A percentile compares a stretch with the other conserved stretches of the same genome.
phyloP scores from a whole-genome alignment of 2,113 vertebrate genomes.

The Ciconia maguari region DNA sequence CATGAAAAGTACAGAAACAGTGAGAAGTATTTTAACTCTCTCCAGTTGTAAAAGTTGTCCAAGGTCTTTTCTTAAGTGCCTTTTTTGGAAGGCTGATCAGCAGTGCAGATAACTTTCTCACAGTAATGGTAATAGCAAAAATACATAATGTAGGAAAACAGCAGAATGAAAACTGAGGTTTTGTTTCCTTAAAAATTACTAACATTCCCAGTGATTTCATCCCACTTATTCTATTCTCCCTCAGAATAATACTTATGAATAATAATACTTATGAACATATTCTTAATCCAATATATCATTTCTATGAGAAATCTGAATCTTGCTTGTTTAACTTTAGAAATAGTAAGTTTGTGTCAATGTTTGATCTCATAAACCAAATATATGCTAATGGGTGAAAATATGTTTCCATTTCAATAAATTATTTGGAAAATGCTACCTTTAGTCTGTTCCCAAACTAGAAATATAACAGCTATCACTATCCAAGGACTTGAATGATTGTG shows the following conservation, averaged over 20 bases:
- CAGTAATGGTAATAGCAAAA: background rate
- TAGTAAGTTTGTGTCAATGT: background rate
- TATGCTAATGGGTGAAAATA: background rate
- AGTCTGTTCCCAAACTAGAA: background rate
- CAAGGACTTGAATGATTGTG: background rate
- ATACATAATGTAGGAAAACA: background rate
- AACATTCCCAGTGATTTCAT: background rate
- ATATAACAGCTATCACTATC: background rate
- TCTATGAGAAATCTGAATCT: background rate
- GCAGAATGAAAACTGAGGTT: background rate
- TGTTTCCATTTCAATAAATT: background rate
- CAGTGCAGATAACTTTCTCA: background rate
- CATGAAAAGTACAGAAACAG: background rate
- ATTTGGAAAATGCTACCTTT: background rate
- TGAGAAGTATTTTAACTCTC: background rate
- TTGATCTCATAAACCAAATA: background rate
- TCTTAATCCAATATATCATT: background rate
- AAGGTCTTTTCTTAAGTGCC: background rate
- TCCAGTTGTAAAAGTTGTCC: background rate
- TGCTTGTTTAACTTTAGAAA: background rate
- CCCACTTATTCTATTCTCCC: background rate
- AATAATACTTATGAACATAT: background rate
- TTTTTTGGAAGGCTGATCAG: background rate
- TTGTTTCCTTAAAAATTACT: background rate
- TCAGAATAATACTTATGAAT: background rate